Evolutionary conservation across 2,888 invertebrate species (phyloP), one percentile per base, ranked within the genome.

Genomic region (Mantis religiosa): DNA sequence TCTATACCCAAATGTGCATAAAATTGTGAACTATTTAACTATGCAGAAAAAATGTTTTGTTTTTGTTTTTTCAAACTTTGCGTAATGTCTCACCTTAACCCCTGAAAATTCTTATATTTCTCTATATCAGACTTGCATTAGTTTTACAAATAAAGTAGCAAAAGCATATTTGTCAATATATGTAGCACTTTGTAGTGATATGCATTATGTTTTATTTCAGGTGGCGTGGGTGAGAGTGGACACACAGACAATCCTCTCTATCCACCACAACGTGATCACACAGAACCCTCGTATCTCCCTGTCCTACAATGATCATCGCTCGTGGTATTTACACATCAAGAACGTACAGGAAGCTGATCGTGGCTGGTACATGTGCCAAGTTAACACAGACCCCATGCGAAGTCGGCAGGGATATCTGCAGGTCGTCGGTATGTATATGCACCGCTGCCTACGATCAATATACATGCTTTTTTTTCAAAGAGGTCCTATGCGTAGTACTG

Each of bases 161-260:
- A 41, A 41, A 2, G 30, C 30, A 3, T 9, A 1, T 41, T 3
- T 2, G 6, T 41, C 1, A 9, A 9, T 12, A 12, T 41, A 41
- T 1, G 12, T 1, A 9, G 12, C 12, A 12, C 1, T 12, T 41
- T 41, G 1, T 41, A 41, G 0, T 12, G 41, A 41, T 41, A 41
- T 41, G 12, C 12, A 41, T 41, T 41, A 9, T 41, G 6, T 41
- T 41, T 84, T 83, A 34, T 34, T 27, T 27, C 90, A 93, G 93
- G 92, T 93, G 88, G 93, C 93, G 86, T 93, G 93, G 93, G 93
- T 93, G 30, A 92, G 92, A 84, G 93, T 93, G 84, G 93, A 93
- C 91, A 93, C 93, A 27, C 93, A 93, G 91, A 93, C 93, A 3
- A 92, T 93, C 88, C 91, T 93, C 88, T 93, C 93, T 20, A 93